These are phyloP conservation scores for Harpalus rubripes DNA, from an alignment of 2,888 invertebrate species.

Conservation along the genomic window DNA sequence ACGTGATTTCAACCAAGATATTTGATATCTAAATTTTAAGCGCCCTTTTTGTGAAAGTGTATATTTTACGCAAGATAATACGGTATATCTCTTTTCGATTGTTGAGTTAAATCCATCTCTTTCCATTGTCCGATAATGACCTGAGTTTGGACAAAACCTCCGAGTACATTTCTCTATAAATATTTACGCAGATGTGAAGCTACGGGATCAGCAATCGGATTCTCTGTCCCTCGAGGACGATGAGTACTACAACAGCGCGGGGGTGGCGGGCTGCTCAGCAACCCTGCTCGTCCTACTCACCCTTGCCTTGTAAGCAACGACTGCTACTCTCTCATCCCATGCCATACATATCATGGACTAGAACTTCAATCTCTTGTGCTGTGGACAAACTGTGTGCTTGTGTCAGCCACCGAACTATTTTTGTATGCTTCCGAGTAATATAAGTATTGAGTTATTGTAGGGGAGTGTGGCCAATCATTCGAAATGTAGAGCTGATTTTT, in stretches of 20 bases:
- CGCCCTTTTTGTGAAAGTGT: too few relatives aligned
- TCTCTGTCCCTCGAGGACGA: constrained; percentile 66
- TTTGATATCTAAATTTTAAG: too few relatives aligned
- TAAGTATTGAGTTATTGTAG: constrained; percentile 30
- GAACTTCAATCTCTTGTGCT: constrained; percentile 56
- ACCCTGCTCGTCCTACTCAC: constrained; percentile 14
- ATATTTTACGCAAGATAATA: too few relatives aligned
- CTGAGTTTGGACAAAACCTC: constrained; percentile 12
- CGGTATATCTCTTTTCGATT: too few relatives aligned
- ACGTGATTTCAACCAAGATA: too few relatives aligned
- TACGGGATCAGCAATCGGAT: constrained; percentile 66
- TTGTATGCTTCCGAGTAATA: constrained; percentile 66
- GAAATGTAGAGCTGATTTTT: constrained; percentile 31
- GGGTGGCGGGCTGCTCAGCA: neutral
- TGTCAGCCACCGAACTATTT: constrained; percentile 65
- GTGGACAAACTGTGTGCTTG: constrained; percentile 62
- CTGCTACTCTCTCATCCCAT: neutral
- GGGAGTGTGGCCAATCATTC: constrained; percentile 22
- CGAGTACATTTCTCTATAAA: constrained; percentile 54
- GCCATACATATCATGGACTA: constrained; percentile 57
- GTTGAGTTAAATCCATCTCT: neutral
- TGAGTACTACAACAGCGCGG: constrained; percentile 64
- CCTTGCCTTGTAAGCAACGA: constrained; percentile 39
- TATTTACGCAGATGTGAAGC: constrained; percentile 65
- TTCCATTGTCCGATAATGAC: neutral